Evolutionary conservation across 1,140 invertebrate species (phyloP).

Genomic region (Apis dorsata): DNA sequence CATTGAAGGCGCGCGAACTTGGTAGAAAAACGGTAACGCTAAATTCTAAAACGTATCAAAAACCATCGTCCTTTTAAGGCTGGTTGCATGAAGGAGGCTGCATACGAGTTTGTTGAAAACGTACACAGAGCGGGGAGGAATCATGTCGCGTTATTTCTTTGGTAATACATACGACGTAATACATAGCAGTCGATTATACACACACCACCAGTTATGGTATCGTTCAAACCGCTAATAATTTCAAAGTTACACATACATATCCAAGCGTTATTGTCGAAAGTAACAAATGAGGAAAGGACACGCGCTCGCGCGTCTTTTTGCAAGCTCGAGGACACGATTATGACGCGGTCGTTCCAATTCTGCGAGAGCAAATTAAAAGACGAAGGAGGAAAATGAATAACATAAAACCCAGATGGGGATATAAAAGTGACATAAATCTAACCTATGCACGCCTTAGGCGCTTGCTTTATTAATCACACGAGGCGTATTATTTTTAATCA

Average conservation of each 20-base stretch:
- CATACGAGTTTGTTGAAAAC: slow-evolving; percentile 16
- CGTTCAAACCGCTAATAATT: slow-evolving; percentile 3
- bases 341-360: slow-evolving; percentile 6
- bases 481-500: neutral
- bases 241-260: slow-evolving; percentile 3
- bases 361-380: slow-evolving; percentile 22
- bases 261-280: slow-evolving; percentile 52
- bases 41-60: slow-evolving; percentile 49
- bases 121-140: slow-evolving; percentile 24
- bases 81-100: slow-evolving; percentile 23
- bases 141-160: slow-evolving; percentile 37
- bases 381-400: slow-evolving; percentile 2
- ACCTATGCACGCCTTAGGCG: neutral
- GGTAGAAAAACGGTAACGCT: slow-evolving; percentile 44
- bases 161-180: slow-evolving; percentile 47
- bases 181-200: slow-evolving; percentile 12
- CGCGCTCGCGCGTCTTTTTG: neutral
- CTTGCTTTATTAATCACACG: slow-evolving; percentile 11
- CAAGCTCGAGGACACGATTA: neutral
- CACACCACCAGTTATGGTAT: slow-evolving; percentile 3
- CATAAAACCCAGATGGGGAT: neutral
- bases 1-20: neutral
- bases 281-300: slow-evolving; percentile 22
- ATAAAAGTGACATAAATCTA: slow-evolving; percentile 13
- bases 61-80: slow-evolving; percentile 48